A percentile compares a stretch with the other conserved stretches of the same genome.
These are phyloP conservation scores for Chiridota heheva DNA, from an alignment of 35 echinoderm and acorn worm species.

Conservation along the genomic window DNA sequence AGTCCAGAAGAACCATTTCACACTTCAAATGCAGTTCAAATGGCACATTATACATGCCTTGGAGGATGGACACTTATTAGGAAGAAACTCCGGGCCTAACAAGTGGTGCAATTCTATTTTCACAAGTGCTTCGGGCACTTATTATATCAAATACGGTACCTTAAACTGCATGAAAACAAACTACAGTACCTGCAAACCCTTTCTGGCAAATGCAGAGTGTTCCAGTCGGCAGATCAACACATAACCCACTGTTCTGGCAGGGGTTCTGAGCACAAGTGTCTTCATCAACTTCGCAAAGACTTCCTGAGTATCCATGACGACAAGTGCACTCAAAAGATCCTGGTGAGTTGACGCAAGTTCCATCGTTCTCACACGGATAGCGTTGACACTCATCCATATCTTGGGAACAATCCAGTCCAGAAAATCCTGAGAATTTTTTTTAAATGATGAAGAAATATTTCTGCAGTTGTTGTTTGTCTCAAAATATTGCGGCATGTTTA, in stretches of 20 bases:
- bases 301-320: conserved; percentile 7
- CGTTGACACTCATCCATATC: conserved; percentile 53
- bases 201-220: conserved; percentile 12
- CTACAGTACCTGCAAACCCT: conserved; percentile 21
- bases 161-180: too few species aligned
- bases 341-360: conserved; percentile 30
- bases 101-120: too few species aligned
- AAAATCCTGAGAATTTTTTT: not conserved
- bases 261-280: conserved; percentile 4
- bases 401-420: not conserved
- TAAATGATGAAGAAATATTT: too few species aligned
- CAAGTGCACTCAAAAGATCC: conserved; percentile 4
- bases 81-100: too few species aligned
- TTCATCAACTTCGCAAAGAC: conserved; percentile 4
- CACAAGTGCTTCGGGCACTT: too few species aligned
- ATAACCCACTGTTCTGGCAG: conserved; percentile 14
- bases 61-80: too few species aligned
- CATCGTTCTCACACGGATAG: conserved; percentile 60
- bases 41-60: too few species aligned
- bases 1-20: too few species aligned
- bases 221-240: not conserved
- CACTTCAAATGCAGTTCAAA: too few species aligned
- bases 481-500: too few species aligned
- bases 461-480: too few species aligned
- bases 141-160: too few species aligned